Base-by-base conservation (phyloP, 2,888 invertebrate species). In the Quadroppia sp. region DNA sequence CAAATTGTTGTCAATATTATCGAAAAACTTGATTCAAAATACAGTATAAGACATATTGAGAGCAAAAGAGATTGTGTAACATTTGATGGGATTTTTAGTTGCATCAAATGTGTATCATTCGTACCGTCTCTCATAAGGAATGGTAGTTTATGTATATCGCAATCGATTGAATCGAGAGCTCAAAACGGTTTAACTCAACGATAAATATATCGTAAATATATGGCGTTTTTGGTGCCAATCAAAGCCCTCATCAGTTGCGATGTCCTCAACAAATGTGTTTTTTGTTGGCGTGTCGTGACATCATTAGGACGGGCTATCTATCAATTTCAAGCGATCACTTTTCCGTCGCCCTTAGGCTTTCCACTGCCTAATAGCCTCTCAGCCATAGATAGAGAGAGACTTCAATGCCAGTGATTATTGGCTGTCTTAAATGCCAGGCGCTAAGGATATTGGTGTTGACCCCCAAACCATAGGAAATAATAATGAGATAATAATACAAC, bases 241-340 rank as follows among this genome's bases (percentile, higher is more conserved):
- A 67, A 67, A 67, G 67, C 23, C 23, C 40, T 40, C 42, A 67
- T 67, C n/a, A 67, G 36, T 67, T 36, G n/a, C 42, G n/a, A 40
- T 67, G 67, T 67, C 67, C 67, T 61, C n/a, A 17, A 17, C 56
- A 2, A 64, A n/a, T 64, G 40, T 64, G 32, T 64, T 36, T 64
- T 64, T 64, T 36, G 64, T 64, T 64, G 17, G 64, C 64, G 64
- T 64, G 64, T 64, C 64, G 64, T 64, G 64, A 64, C 64, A 64
- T 64, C 64, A 64, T 64, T 64, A 64, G 36, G 30, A 30, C 61
- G n/a, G 30, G 23, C 64, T 36, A 64, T 64, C 64, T 64, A 64
- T 64, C 64, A 64, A 64, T 64, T 64, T 64, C 36, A 64, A 64
- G 64, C 40, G 36, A 64, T 64, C 64, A 64, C 64, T 64, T 64